A percentile compares a stretch with the other conserved stretches of the same genome.
Evolutionary conservation across 2,888 invertebrate species (phyloP).

Genomic region (Conchocele bisecta): DNA sequence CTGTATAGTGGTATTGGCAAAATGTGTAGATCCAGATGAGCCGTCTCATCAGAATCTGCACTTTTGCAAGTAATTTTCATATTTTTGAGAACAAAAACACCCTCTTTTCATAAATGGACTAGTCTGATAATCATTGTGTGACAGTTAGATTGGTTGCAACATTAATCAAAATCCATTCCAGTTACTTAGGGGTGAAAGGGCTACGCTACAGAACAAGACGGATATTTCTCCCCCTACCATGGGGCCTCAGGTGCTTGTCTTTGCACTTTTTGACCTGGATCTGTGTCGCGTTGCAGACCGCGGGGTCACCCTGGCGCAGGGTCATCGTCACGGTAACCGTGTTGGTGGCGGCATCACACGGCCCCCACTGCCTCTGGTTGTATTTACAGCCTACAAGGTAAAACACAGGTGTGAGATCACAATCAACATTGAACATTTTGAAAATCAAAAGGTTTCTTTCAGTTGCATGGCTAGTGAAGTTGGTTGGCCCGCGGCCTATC

Average conservation of each 20-base stretch:
- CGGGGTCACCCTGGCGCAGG: conserved; percentile 65
- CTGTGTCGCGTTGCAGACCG: conserved; percentile 64
- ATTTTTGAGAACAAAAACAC: too few species aligned
- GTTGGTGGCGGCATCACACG: conserved; percentile 71
- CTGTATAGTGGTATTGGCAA: too few species aligned
- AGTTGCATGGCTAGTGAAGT: background rate
- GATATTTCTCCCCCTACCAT: conserved; percentile 41
- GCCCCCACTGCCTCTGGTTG: conserved; percentile 66
- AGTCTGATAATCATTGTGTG: too few species aligned
- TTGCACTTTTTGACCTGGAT: conserved; percentile 68
- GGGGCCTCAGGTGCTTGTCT: conserved; percentile 54
- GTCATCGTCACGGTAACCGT: conserved; percentile 67
- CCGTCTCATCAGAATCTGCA: too few species aligned
- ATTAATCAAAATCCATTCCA: too few species aligned
- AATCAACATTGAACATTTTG: background rate
- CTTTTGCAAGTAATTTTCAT: too few species aligned
- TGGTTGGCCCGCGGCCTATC: background rate
- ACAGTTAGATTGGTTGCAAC: too few species aligned
- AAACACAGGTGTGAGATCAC: background rate
- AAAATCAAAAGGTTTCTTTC: background rate
- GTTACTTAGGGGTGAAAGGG: too few species aligned
- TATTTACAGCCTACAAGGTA: conserved; percentile 71
- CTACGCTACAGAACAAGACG: too few species aligned
- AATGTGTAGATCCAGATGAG: too few species aligned
- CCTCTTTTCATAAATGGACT: too few species aligned